Conservation (phyloP, 2,113 vertebrate species). For the Sinocyclocheilus anshuiensis region DNA sequence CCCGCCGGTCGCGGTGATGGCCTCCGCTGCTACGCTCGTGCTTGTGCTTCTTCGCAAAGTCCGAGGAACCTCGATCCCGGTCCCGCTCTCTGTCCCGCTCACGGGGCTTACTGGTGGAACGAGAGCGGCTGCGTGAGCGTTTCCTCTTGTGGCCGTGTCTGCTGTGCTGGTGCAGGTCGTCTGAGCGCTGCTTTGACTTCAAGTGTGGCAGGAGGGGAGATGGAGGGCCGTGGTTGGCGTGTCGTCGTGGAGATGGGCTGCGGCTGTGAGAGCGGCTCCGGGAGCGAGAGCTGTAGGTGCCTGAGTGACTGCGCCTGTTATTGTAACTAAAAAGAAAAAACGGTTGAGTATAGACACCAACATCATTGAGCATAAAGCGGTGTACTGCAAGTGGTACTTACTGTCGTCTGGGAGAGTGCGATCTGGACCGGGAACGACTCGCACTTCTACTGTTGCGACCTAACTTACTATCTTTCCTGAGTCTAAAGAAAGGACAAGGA, state of each 20-base stretch:
- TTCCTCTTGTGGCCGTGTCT: conserved; percentile 94
- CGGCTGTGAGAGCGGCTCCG: conserved; percentile 92
- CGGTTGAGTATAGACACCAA: background rate
- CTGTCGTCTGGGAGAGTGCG: conserved; percentile 89
- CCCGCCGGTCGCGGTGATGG: conserved; percentile 88
- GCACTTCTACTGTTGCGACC: conserved; percentile 89
- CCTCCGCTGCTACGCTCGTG: conserved; percentile 79
- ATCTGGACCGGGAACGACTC: conserved; percentile 86
- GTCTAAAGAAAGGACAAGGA: conserved; percentile 63
- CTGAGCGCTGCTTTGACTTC: conserved; percentile 87
- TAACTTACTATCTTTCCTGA: conserved; percentile 92
- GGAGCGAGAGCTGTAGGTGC: conserved; percentile 95
- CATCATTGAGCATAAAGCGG: background rate
- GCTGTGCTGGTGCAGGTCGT: conserved; percentile 84
- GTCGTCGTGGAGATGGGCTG: conserved; percentile 88
- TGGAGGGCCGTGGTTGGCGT: conserved; percentile 85
- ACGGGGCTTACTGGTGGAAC: conserved; percentile 88
- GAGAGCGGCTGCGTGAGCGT: conserved; percentile 84
- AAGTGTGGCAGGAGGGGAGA: conserved; percentile 78
- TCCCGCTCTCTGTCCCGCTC: conserved; percentile 70
- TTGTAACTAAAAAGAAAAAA: conserved; percentile 82
- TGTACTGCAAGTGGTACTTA: conserved; percentile 70
- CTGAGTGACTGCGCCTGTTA: conserved; percentile 91
- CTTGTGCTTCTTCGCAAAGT: conserved; percentile 90
- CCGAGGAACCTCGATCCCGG: conserved; percentile 78